A percentile compares a stretch with the other conserved stretches of the same genome.
Conservation (phyloP, 2,888 invertebrate genomes). For the Perizoma affinitatum region DNA sequence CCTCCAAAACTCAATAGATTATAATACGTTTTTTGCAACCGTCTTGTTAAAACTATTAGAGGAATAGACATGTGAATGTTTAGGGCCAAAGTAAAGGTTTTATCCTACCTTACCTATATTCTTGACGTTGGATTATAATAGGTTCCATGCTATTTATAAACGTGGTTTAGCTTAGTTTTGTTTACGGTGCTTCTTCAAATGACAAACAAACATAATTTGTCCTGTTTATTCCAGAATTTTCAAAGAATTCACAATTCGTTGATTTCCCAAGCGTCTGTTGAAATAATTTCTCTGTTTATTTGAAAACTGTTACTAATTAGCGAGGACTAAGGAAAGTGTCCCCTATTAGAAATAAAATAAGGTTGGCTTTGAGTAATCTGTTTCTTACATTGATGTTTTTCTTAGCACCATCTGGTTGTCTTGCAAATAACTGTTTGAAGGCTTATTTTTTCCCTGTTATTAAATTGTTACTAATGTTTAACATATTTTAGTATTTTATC, state of each 20-base stretch:
- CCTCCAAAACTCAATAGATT: no score
- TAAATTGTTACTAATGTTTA: not conserved
- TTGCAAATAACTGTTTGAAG: constrained; percentile 51
- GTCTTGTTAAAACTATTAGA: no score
- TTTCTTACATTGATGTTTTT: constrained; percentile 46
- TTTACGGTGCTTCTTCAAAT: not conserved
- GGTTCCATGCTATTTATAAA: no score
- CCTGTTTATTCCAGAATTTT: constrained; percentile 21
- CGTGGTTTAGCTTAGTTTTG: no score
- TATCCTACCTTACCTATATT: no score
- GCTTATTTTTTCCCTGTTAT: constrained; percentile 35
- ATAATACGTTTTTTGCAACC: no score
- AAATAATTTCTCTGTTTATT: constrained; percentile 26
- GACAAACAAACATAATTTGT: constrained; percentile 17
- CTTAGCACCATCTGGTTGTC: constrained; percentile 51
- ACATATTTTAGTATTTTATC: no score
- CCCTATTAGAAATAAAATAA: not conserved
- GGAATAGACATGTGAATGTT: no score
- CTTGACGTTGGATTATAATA: no score
- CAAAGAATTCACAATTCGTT: constrained; percentile 29
- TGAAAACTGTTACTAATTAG: constrained; percentile 34
- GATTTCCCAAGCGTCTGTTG: constrained; percentile 28
- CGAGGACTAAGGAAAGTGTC: constrained; percentile 14
- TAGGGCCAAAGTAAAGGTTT: no score
- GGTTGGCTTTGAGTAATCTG: constrained; percentile 13